These are phyloP conservation scores for Equus przewalskii DNA, from an alignment of 2,113 vertebrate genomes.

Conservation along the genomic window DNA sequence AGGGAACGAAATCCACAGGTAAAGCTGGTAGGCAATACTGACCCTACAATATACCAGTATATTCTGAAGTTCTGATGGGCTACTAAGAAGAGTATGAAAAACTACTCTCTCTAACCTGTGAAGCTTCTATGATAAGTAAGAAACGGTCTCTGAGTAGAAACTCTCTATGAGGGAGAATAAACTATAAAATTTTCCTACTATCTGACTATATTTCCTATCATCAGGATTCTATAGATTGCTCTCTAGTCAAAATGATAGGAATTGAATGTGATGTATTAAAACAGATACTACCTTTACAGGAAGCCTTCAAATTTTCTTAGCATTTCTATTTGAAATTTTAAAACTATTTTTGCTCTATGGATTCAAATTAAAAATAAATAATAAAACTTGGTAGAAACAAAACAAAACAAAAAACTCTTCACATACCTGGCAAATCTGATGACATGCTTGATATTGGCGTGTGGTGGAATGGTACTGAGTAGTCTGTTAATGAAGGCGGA, in stretches of 20 bases:
- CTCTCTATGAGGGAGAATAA: background rate
- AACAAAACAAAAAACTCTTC: background rate
- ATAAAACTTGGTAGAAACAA: background rate
- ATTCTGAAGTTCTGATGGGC: background rate
- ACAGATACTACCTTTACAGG: background rate
- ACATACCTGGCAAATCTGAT: constrained; percentile 96
- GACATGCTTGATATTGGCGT: constrained; percentile 93
- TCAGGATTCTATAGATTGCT: background rate
- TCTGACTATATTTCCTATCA: background rate
- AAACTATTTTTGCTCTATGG: constrained; percentile 23
- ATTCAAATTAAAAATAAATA: constrained; percentile 47
- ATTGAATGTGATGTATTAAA: background rate
- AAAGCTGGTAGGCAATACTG: background rate
- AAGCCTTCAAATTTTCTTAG: constrained; percentile 48
- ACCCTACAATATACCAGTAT: background rate
- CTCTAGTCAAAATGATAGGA: background rate
- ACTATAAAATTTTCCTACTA: background rate
- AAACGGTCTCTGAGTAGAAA: background rate
- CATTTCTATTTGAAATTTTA: background rate
- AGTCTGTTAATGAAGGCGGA: constrained; percentile 94
- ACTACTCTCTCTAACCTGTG: constrained; percentile 4
- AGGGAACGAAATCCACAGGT: background rate
- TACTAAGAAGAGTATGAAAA: constrained; percentile 20
- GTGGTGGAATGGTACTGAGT: constrained; percentile 95
- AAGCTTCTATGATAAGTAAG: background rate